Conservation (phyloP, 2,888 invertebrate species). For the Spialia ferax region DNA sequence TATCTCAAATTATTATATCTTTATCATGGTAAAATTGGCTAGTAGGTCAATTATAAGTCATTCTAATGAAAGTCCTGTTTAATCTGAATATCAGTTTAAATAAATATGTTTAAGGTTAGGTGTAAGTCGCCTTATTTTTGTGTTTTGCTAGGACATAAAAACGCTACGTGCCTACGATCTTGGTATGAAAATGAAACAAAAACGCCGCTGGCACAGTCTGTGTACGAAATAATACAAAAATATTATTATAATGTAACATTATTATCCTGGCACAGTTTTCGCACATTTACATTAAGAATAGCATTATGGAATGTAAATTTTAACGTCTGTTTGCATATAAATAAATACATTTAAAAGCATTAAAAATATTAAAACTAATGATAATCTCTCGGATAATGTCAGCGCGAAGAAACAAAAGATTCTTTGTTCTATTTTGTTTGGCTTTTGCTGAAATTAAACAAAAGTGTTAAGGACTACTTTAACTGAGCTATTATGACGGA, state of each 20-base stretch:
- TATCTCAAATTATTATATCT: too few relatives aligned
- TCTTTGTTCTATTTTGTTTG: slow-evolving; percentile 9
- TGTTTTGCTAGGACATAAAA: too few relatives aligned
- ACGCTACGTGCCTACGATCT: neutral
- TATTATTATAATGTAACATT: neutral
- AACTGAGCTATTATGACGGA: neutral
- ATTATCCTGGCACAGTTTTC: neutral
- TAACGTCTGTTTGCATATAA: neutral
- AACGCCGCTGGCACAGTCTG: neutral
- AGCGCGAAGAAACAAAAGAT: neutral
- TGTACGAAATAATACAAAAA: neutral
- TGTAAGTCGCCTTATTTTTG: too few relatives aligned
- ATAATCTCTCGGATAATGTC: slow-evolving; percentile 1
- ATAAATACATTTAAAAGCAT: slow-evolving; percentile 2
- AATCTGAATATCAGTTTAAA: too few relatives aligned
- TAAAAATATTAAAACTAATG: slow-evolving; percentile 7
- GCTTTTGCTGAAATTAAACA: neutral
- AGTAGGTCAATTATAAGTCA: too few relatives aligned
- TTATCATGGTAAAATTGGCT: too few relatives aligned
- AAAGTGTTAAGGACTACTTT: neutral
- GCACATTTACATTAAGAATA: neutral
- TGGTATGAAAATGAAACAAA: neutral
- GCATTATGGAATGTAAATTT: slow-evolving; percentile 1
- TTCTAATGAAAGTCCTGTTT: too few relatives aligned
- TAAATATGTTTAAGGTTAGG: too few relatives aligned